Evolutionary conservation across 2,888 invertebrate genomes (phyloP).

Genomic region (Chymomyza fuscimana): DNA sequence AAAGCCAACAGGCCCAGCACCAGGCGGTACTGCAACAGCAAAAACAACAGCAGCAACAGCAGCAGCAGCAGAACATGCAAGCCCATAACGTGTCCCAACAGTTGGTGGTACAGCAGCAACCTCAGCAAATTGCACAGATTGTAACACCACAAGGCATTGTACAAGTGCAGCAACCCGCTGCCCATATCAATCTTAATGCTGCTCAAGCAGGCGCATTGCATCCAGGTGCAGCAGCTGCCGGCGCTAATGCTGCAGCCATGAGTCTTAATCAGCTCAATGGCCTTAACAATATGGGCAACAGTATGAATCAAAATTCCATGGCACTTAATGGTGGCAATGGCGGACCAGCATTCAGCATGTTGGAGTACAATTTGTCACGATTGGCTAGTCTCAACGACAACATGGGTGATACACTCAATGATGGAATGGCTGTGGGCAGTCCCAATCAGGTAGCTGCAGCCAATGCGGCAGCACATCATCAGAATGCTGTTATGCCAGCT

Average conservation of each 20-base stretch:
- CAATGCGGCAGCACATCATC: constrained; percentile 49
- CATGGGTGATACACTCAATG: constrained; percentile 80
- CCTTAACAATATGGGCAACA: constrained; percentile 43
- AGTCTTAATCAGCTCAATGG: constrained; percentile 57
- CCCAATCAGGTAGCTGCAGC: constrained; percentile 35
- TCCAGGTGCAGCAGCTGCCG: constrained; percentile 40
- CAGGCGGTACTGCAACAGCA: constrained; percentile 49
- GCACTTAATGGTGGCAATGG: constrained; percentile 25
- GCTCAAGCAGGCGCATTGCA: constrained; percentile 21
- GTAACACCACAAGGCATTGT: constrained; percentile 59
- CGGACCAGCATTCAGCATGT: constrained; percentile 84
- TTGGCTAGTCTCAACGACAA: constrained; percentile 90
- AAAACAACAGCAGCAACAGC: constrained; percentile 37
- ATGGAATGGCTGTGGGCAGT: constrained; percentile 69
- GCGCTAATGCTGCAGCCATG: constrained; percentile 63
- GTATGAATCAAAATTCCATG: constrained; percentile 32
- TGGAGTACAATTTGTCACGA: constrained; percentile 92
- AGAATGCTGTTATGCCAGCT: constrained; percentile 66
- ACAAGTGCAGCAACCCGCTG: constrained; percentile 42
- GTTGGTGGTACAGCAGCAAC: constrained; percentile 5
- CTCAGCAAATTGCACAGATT: constrained; percentile 47
- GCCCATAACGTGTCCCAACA: not conserved
- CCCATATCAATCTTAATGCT: constrained; percentile 52
- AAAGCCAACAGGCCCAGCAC: constrained; percentile 40
- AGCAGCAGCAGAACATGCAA: constrained; percentile 34